Conservation (phyloP, 2,797 vertebrate species). For the Tarsius wallacei region DNA sequence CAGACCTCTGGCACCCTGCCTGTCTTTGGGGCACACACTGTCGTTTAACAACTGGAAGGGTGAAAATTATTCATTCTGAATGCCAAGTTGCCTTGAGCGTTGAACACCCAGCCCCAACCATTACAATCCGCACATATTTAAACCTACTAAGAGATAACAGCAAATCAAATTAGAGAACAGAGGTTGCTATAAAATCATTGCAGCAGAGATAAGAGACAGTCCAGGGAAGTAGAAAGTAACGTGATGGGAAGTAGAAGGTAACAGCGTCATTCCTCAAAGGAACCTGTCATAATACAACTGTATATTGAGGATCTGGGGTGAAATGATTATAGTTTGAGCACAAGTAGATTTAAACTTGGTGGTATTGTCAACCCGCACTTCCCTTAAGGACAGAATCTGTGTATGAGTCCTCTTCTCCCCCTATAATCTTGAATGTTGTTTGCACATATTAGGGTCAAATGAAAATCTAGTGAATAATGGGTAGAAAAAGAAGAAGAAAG, state of each 20-base stretch:
- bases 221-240: not conserved
- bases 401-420: not conserved
- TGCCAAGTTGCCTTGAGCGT: not conserved
- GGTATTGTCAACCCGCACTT: not conserved
- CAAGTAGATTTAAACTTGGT: not conserved
- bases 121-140: not conserved
- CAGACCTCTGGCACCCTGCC: not conserved
- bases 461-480: slow-evolving; percentile 5
- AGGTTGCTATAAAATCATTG: not conserved
- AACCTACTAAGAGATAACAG: not conserved
- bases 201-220: not conserved
- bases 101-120: not conserved
- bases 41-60: not conserved
- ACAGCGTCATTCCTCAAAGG: not conserved
- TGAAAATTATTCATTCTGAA: not conserved
- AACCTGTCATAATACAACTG: not conserved
- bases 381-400: not conserved
- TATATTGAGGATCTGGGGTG: not conserved
- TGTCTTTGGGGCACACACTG: not conserved
- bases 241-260: not conserved
- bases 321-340: slow-evolving; percentile 4
- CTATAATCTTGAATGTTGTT: not conserved
- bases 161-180: slow-evolving; percentile 30
- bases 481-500: not conserved
- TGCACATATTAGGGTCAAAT: not conserved